Evolutionary conservation across 2,888 invertebrate genomes (phyloP), one percentile per base, ranked within the genome.

Genomic region (Nematopogon swammerdamellus): DNA sequence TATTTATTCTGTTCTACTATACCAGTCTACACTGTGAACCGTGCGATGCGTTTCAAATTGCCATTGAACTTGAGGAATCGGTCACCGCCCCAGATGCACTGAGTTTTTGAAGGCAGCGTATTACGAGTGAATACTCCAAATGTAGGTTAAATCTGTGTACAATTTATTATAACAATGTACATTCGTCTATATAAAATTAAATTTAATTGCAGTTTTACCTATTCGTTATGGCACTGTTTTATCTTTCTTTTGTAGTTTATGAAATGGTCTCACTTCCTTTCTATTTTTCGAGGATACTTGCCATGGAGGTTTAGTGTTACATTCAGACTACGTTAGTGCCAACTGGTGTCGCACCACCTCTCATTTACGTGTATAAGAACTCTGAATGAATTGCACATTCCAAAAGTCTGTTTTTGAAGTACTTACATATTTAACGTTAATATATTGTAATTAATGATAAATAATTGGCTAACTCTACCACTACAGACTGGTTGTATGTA

Each of bases 281-380:
- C 25, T 25, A 25, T n/a, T n/a, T 25, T 10, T 6, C 25, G 25
- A 25, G 10, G 25, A 25, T 25, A 25, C 25, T 25, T 10, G 25
- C 25, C 25, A 10, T n/a, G 25, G 25, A 25, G 25, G 4, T 25
- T 25, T 4, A 10, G 25, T 25, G 25, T 6, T 10, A 43, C 16
- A 17, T 14, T 4, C n/a, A 36, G 36, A 36, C 36, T 36, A 36
- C n/a, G 8, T 36, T 14, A 36, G 36, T 36, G 36, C 36, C 36
- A 36, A 36, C 36, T 14, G 25, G 36, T 36, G 36, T 14, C 36
- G n/a, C n/a, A 36, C 36, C 36, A 36, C 36, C n/a, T 44, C 3
- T 3, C 3, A 44, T 17, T 10, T 44, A 44, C n/a, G 44, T 58
- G 72, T 73, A 74, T 73, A 65, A 71, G 70, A 61, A 68, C 70